Evolutionary conservation across 2,888 invertebrate genomes (phyloP).

Genomic region (Dorcus parallelipipedus): DNA sequence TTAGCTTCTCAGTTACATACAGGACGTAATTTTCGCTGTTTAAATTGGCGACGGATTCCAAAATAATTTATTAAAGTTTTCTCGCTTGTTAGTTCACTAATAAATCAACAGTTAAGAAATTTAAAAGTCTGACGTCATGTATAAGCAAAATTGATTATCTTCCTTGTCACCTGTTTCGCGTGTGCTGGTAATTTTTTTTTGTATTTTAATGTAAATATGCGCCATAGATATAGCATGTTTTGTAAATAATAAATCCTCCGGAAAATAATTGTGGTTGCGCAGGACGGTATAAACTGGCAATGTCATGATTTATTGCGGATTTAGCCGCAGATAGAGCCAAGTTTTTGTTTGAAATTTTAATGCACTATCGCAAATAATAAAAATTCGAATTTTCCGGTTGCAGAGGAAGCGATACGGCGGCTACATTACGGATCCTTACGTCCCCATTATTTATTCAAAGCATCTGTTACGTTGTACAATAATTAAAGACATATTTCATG

Average conservation of each 20-base stretch:
- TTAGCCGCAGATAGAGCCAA: not conserved
- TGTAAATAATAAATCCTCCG: not conserved
- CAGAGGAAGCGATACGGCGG: not conserved
- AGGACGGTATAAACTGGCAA: slow-evolving; percentile 9
- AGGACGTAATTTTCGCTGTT: too few relatives aligned
- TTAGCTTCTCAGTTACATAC: too few relatives aligned
- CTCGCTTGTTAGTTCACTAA: too few relatives aligned
- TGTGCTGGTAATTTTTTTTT: not conserved
- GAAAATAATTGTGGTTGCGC: slow-evolving; percentile 3
- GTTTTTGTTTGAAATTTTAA: slow-evolving; percentile 2
- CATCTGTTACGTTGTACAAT: slow-evolving; percentile 1
- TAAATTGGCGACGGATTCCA: too few relatives aligned
- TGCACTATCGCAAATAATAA: not conserved
- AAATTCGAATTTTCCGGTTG: not conserved
- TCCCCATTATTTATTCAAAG: not conserved
- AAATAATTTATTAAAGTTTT: too few relatives aligned
- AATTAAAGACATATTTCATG: slow-evolving; percentile 1
- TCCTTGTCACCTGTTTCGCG: not conserved
- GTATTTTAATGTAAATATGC: not conserved
- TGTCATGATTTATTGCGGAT: slow-evolving; percentile 5
- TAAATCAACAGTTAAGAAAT: too few relatives aligned
- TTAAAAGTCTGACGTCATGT: too few relatives aligned
- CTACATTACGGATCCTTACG: not conserved
- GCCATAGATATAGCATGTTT: not conserved
- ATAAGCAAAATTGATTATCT: not conserved